phyloP scores from a whole-genome alignment of 2,797 vertebrate genomes.

The Crypturellus tataupa region DNA sequence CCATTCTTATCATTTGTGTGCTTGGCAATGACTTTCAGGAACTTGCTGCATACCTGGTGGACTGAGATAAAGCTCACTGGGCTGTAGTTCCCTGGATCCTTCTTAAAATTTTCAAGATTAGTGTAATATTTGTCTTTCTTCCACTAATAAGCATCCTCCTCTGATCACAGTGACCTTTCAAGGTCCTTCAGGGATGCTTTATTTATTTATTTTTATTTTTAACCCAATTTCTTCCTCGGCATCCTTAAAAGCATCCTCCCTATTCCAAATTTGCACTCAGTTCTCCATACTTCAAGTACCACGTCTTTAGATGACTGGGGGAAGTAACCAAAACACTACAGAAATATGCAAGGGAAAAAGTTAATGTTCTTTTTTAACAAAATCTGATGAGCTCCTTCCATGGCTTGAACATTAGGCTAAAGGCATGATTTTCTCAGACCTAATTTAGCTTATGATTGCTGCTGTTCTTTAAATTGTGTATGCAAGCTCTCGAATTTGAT shows the following conservation, averaged over 20 bases:
- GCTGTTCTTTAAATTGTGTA: not conserved
- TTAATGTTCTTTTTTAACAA: not conserved
- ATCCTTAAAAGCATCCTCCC: not conserved
- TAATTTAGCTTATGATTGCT: not conserved
- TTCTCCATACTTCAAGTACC: not conserved
- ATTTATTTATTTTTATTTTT: no score
- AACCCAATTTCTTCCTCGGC: not conserved
- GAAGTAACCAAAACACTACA: not conserved
- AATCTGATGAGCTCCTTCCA: not conserved
- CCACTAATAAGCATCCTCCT: not conserved
- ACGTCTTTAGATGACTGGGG: not conserved
- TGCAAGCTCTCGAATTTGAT: not conserved
- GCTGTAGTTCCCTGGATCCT: not conserved
- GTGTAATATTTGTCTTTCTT: not conserved
- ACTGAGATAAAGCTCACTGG: not conserved
- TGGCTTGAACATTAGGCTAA: not conserved
- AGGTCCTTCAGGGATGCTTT: not conserved
- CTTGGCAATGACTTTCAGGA: not conserved
- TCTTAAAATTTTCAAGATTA: not conserved
- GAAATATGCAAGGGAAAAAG: not conserved
- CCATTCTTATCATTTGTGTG: not conserved
- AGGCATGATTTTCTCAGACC: not conserved
- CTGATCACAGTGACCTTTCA: not conserved
- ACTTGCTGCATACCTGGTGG: not conserved
- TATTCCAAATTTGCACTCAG: not conserved